Evolutionary conservation across 2,888 invertebrate genomes (phyloP).

Genomic region (Teinopalpus imperialis): DNA sequence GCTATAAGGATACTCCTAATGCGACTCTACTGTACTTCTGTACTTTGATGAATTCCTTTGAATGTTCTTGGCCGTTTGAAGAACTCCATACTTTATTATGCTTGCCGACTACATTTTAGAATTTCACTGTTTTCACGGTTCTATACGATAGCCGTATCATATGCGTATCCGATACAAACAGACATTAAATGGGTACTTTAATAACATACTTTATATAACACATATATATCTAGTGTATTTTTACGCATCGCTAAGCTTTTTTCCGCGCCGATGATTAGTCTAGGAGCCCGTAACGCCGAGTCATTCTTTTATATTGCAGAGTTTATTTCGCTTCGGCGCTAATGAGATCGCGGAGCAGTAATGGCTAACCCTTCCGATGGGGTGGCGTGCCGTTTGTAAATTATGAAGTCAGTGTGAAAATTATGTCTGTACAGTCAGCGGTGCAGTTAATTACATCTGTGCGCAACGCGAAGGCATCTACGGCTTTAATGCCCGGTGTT

Average conservation of each 20-base stretch:
- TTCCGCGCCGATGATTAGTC: slow-evolving; percentile 9
- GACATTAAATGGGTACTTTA: no score
- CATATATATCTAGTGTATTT: not conserved
- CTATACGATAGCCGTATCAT: no score
- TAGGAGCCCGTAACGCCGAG: slow-evolving; percentile 32
- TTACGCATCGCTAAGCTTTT: not conserved
- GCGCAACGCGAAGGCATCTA: slow-evolving; percentile 8
- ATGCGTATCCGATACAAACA: no score
- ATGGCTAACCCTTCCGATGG: slow-evolving; percentile 39
- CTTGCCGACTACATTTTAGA: no score
- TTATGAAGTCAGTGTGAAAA: slow-evolving; percentile 50
- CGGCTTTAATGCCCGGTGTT: slow-evolving; percentile 19
- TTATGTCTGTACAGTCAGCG: slow-evolving; percentile 37
- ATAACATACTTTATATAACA: no score
- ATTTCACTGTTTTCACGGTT: no score
- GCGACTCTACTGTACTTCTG: no score
- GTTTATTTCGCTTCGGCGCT: slow-evolving; percentile 63
- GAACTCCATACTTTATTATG: no score
- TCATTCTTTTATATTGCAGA: slow-evolving; percentile 75
- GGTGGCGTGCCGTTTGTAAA: slow-evolving; percentile 37
- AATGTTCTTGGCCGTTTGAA: no score
- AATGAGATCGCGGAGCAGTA: slow-evolving; percentile 56
- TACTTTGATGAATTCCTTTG: no score
- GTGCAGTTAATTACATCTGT: slow-evolving; percentile 34
- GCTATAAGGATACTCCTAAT: no score